A percentile compares a stretch with the other conserved stretches of the same genome.
phyloP scores from a whole-genome alignment of 1,140 invertebrate genomes.

The Schlechtendalia chinensis region DNA sequence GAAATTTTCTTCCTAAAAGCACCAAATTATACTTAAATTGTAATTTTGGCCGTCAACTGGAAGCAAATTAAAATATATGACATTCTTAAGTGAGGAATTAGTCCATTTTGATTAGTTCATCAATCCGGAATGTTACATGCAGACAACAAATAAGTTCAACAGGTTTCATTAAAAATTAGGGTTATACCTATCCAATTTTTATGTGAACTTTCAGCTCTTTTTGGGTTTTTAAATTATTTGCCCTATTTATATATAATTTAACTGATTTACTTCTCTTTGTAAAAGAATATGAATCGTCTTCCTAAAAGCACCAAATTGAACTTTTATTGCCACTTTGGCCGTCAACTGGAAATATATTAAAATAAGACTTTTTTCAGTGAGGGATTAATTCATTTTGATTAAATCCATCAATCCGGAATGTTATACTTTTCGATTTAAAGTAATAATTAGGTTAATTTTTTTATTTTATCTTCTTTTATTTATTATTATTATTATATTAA shows the following conservation, averaged over 20 bases:
- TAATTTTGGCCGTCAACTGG: slow-evolving; percentile 42
- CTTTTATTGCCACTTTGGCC: slow-evolving; percentile 15
- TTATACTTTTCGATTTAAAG: no score
- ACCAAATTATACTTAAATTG: slow-evolving; percentile 9
- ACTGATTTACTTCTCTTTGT: no score
- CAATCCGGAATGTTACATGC: slow-evolving; percentile 35
- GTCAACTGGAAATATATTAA: slow-evolving; percentile 43
- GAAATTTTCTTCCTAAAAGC: slow-evolving; percentile 48
- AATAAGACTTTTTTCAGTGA: slow-evolving; percentile 32
- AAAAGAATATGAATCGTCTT: neutral
- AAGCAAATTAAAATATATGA: slow-evolving; percentile 26
- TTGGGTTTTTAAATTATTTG: no score
- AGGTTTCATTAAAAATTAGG: no score
- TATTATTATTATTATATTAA: no score
- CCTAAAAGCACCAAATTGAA: slow-evolving; percentile 44
- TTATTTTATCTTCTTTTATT: no score
- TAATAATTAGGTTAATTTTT: no score
- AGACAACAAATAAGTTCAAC: no score
- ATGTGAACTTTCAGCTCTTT: no score
- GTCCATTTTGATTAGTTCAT: slow-evolving; percentile 9
- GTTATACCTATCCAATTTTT: no score
- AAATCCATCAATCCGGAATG: slow-evolving; percentile 35
- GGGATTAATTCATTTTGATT: neutral
- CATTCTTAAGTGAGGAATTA: slow-evolving; percentile 35
- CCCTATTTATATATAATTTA: no score